A percentile compares a stretch with the other conserved stretches of the same genome.
phyloP scores from a whole-genome alignment of 2,888 invertebrate species.

The Agonopterix subpropinquella region DNA sequence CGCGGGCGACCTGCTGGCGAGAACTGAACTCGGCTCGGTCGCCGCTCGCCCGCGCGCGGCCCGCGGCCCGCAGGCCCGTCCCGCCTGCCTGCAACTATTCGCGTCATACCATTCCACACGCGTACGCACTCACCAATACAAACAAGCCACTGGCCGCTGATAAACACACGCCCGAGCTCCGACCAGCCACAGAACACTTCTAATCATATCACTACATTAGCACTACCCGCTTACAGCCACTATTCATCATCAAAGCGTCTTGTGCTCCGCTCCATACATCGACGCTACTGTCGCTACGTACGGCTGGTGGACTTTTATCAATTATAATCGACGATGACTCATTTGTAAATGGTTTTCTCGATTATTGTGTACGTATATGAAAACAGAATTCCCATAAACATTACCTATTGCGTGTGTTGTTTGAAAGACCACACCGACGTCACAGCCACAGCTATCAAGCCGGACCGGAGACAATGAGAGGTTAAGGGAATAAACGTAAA shows the following conservation, averaged over 20 bases:
- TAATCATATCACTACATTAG: constrained; percentile 23
- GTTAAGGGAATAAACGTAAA: no score
- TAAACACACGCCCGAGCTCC: constrained; percentile 41
- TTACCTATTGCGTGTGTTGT: neutral
- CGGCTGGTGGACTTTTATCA: no score
- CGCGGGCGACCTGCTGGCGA: constrained; percentile 48
- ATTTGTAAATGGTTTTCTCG: no score
- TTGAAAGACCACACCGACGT: no score
- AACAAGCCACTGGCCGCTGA: constrained; percentile 50
- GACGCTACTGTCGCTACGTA: no score
- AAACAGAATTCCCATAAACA: neutral
- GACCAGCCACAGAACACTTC: constrained; percentile 25
- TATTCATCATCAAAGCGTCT: constrained; percentile 8
- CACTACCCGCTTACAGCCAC: constrained; percentile 15
- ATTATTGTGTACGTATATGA: neutral
- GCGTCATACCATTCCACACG: constrained; percentile 65
- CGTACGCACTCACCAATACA: constrained; percentile 65
- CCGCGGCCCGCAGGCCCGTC: constrained; percentile 29
- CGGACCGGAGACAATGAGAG: no score
- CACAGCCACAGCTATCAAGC: no score
- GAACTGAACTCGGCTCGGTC: constrained; percentile 36
- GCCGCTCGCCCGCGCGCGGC: constrained; percentile 17
- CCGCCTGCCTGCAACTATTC: constrained; percentile 54
- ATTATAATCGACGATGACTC: no score
- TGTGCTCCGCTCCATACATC: no score